Percentiles rank a stretch among this genome's conserved stretches.
Evolutionary conservation across 2,113 vertebrate species (phyloP).

Genomic region (Colinus virginianus): DNA sequence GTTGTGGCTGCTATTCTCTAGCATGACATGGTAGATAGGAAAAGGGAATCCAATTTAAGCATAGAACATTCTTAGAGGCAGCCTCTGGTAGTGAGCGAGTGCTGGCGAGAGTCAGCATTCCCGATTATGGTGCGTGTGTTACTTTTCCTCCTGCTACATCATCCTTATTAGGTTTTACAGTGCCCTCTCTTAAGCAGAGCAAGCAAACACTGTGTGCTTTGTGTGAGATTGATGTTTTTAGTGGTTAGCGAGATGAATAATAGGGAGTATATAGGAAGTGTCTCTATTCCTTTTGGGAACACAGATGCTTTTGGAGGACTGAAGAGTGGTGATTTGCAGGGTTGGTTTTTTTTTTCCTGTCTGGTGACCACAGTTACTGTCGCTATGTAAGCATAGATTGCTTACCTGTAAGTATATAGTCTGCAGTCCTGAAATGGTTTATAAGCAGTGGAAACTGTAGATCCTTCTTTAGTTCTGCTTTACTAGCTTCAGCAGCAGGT

Average conservation of each 20-base stretch:
- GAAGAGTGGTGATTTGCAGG: neutral
- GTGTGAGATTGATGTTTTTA: neutral
- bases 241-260: neutral
- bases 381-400: neutral
- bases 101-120: neutral
- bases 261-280: neutral
- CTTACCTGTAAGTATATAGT: neutral
- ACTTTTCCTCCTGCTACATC: neutral
- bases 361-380: neutral
- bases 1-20: neutral
- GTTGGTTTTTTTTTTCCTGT: neutral
- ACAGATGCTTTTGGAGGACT: neutral
- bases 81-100: neutral
- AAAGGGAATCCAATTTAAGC: neutral
- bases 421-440: neutral
- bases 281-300: neutral
- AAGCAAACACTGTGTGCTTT: neutral
- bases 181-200: neutral
- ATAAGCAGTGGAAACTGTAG: neutral
- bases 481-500: neutral
- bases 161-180: neutral
- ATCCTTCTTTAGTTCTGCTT: neutral
- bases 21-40: rapidly evolving
- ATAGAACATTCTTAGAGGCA: neutral
- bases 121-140: rapidly evolving